phyloP scores from a whole-genome alignment of 2,113 vertebrate species.

The Gymnobelideus leadbeateri region DNA sequence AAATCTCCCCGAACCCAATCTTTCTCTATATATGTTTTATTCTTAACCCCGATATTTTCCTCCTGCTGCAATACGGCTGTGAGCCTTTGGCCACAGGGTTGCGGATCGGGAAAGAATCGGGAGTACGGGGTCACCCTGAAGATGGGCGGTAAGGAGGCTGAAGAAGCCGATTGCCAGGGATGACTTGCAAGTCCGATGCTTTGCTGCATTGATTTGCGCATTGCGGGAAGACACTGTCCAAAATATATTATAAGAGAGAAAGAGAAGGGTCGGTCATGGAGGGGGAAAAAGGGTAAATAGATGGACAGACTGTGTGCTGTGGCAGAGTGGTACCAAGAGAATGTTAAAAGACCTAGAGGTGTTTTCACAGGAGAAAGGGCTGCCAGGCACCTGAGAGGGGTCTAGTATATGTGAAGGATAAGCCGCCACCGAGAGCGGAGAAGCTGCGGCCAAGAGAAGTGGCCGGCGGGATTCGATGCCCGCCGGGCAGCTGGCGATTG shows the following conservation, averaged over 20 bases:
- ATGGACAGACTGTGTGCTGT: too few relatives aligned
- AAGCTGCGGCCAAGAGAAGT: background rate
- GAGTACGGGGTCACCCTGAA: background rate
- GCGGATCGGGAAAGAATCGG: background rate
- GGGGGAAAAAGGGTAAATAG: background rate
- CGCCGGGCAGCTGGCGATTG: background rate
- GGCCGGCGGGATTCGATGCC: background rate
- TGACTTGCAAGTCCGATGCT: background rate
- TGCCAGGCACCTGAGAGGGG: background rate
- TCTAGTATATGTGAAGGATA: background rate
- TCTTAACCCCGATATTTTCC: background rate
- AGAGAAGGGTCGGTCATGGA: background rate
- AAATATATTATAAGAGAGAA: background rate
- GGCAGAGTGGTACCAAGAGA: background rate
- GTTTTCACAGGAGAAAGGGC: background rate
- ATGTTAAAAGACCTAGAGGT: background rate
- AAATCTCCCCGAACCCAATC: background rate
- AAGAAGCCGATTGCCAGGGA: background rate
- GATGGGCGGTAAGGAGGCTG: background rate
- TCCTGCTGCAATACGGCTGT: fast-evolving
- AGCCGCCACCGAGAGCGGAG: background rate
- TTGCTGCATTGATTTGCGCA: background rate
- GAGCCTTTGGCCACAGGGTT: background rate
- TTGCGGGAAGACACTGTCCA: background rate
- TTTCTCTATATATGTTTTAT: background rate